A percentile compares a stretch with the other conserved stretches of the same genome.
phyloP scores from a whole-genome alignment of 2,113 vertebrate species.

The Axis porcinus region DNA sequence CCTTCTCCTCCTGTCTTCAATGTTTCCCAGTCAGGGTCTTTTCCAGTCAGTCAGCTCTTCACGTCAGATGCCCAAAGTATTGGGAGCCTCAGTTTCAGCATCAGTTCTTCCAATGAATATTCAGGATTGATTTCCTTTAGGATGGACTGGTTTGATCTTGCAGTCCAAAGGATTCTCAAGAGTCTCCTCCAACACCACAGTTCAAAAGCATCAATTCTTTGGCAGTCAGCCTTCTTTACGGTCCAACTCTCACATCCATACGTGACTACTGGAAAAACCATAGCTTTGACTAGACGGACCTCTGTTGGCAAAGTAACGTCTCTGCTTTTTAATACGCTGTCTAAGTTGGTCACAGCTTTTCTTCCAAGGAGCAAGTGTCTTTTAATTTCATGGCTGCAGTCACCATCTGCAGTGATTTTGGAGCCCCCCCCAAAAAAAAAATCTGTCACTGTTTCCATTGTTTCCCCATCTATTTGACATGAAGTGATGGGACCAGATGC shows the following conservation, averaged over 20 bases:
- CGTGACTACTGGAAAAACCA: neutral
- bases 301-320: neutral
- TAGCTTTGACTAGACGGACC: neutral
- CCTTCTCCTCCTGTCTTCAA: neutral
- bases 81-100: neutral
- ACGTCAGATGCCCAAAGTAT: neutral
- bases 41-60: neutral
- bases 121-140: neutral
- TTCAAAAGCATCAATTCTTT: neutral
- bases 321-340: neutral
- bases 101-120: neutral
- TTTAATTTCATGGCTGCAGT: neutral
- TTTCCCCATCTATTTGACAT: neutral
- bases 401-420: neutral
- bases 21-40: neutral
- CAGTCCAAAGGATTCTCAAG: neutral
- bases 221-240: neutral
- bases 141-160: neutral
- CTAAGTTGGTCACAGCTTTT: neutral
- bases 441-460: neutral
- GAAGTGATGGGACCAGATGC: neutral
- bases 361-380: neutral
- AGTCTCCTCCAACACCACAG: neutral
- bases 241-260: neutral
- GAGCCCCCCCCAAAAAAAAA: neutral